Conservation (phyloP, 2,113 vertebrate genomes). For the Marmota flaviventris region DNA sequence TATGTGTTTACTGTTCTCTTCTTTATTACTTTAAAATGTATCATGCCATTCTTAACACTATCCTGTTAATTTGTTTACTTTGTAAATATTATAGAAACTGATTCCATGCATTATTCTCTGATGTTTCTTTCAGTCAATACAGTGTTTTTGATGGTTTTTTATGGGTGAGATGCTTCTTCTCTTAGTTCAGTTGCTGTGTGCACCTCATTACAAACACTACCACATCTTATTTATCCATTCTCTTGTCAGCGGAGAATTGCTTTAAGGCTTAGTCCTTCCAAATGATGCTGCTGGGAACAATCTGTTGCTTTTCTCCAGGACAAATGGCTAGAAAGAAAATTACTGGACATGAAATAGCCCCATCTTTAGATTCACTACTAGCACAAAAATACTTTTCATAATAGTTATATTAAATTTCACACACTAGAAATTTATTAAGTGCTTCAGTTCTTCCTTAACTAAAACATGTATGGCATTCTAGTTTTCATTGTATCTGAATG, state of each 20-base stretch:
- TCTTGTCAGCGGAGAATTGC: background rate
- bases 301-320: background rate
- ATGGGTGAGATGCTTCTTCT: background rate
- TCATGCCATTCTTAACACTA: background rate
- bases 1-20: background rate
- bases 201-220: background rate
- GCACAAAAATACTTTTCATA: background rate
- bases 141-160: background rate
- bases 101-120: background rate
- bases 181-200: background rate
- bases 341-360: background rate
- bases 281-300: background rate
- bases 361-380: background rate
- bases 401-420: background rate
- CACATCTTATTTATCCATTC: background rate
- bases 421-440: background rate
- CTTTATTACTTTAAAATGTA: background rate
- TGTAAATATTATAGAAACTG: background rate
- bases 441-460: background rate
- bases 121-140: background rate
- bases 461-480: background rate
- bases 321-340: background rate
- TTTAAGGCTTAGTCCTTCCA: background rate
- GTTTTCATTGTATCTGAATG: background rate
- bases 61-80: background rate